These are phyloP conservation scores for Ciconia nigra DNA, from an alignment of 2,797 vertebrate genomes.

Conservation along the genomic window DNA sequence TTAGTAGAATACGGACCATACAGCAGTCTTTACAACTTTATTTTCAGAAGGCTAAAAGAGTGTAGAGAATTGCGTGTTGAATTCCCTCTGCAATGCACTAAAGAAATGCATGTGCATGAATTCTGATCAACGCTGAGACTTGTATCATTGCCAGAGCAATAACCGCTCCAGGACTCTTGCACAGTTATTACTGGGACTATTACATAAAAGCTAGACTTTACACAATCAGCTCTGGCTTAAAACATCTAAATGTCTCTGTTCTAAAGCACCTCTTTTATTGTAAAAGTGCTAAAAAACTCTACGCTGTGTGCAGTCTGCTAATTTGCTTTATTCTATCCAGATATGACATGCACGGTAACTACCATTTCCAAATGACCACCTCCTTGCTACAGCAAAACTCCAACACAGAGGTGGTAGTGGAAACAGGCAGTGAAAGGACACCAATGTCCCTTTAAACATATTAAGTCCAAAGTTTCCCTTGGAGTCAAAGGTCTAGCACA, in stretches of 20 bases:
- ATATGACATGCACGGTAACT: fast-evolving
- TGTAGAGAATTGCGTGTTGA: not conserved
- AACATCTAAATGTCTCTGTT: not conserved
- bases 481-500: not conserved
- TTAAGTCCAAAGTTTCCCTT: not conserved
- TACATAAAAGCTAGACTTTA: not conserved
- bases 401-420: not conserved
- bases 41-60: not conserved
- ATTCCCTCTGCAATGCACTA: not conserved
- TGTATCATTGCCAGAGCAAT: not conserved
- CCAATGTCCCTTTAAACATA: not conserved
- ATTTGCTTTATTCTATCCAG: not conserved
- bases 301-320: not conserved
- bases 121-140: not conserved
- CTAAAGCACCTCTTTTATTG: not conserved
- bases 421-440: not conserved
- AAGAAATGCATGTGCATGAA: not conserved
- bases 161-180: not conserved
- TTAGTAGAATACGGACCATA: not conserved
- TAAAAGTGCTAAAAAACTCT: not conserved
- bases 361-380: not conserved
- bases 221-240: not conserved
- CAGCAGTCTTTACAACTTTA: not conserved
- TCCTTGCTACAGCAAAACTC: not conserved
- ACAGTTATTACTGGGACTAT: not conserved